A percentile compares a stretch with the other conserved stretches of the same genome.
Conservation (phyloP, 2,888 invertebrate genomes). For the Smittia sp. region DNA sequence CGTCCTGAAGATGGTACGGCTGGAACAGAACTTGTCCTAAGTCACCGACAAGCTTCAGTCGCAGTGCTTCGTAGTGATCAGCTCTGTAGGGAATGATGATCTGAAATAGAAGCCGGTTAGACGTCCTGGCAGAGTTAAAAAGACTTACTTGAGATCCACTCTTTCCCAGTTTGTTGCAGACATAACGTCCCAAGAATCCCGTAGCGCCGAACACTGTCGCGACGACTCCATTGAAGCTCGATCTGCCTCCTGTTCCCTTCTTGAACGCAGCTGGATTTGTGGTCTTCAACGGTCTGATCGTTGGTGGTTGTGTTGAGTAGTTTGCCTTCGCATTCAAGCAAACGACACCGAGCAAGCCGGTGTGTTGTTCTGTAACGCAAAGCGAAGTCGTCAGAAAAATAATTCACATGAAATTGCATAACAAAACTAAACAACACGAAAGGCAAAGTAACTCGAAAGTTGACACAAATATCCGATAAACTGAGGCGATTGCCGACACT, state of each 20-base stretch:
- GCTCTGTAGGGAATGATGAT: slow-evolving; percentile 90
- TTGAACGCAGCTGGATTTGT: slow-evolving; percentile 68
- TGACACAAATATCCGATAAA: not conserved
- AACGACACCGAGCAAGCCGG: slow-evolving; percentile 49
- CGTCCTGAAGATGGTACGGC: slow-evolving; percentile 80
- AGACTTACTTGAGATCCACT: slow-evolving; percentile 73
- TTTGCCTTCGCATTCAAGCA: slow-evolving; percentile 46
- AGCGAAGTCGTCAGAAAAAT: not conserved
- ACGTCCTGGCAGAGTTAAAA: not conserved
- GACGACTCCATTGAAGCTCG: slow-evolving; percentile 94
- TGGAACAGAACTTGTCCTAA: slow-evolving; percentile 92
- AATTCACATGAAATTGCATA: slow-evolving; percentile 36
- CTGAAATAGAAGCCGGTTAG: slow-evolving; percentile 55
- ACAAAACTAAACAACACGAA: slow-evolving; percentile 18
- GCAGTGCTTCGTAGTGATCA: slow-evolving; percentile 74
- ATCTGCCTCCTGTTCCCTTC: slow-evolving; percentile 86
- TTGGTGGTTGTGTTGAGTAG: slow-evolving; percentile 48
- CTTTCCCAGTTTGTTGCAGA: slow-evolving; percentile 87
- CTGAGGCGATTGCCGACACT: not conserved
- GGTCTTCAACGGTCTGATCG: slow-evolving; percentile 50
- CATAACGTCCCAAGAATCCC: slow-evolving; percentile 84
- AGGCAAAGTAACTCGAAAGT: not conserved
- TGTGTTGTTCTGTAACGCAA: slow-evolving; percentile 47
- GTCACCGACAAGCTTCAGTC: slow-evolving; percentile 85
- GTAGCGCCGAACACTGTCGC: slow-evolving; percentile 96